A percentile compares a stretch with the other conserved stretches of the same genome.
Conservation (phyloP, 2,888 invertebrate species). For the Clunio marinus region DNA sequence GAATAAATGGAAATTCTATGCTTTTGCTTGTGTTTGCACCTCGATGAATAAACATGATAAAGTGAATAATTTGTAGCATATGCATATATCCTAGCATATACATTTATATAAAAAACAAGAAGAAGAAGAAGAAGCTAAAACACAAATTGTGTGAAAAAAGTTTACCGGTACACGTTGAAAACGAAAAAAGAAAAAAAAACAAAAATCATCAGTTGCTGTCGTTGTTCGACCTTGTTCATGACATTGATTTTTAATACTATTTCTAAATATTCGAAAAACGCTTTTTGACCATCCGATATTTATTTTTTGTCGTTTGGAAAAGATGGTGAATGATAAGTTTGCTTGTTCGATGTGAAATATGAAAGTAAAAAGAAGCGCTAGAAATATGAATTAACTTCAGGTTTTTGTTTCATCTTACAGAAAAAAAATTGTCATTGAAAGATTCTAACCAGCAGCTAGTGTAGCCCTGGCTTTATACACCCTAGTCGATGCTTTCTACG, state of each 20-base stretch:
- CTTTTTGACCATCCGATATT: neutral
- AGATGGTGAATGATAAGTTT: neutral
- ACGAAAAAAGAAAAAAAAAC: too few relatives aligned
- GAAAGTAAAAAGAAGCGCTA: too few relatives aligned
- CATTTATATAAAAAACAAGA: too few relatives aligned
- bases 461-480: slow-evolving; percentile 21
- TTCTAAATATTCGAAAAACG: slow-evolving; percentile 9
- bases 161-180: too few relatives aligned
- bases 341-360: neutral
- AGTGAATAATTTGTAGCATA: too few relatives aligned
- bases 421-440: neutral
- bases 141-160: too few relatives aligned
- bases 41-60: too few relatives aligned
- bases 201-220: neutral
- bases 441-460: neutral
- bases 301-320: neutral
- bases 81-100: too few relatives aligned
- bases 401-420: neutral
- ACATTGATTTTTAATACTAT: too few relatives aligned
- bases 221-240: slow-evolving; percentile 20
- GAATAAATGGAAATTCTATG: too few relatives aligned
- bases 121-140: too few relatives aligned
- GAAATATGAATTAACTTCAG: neutral
- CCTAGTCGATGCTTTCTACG: slow-evolving; percentile 38
- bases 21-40: too few relatives aligned